Percentiles rank a stretch among this genome's conserved stretches.
These are phyloP conservation scores for Lymantria monacha DNA, from an alignment of 2,888 invertebrate genomes.

Conservation along the genomic window DNA sequence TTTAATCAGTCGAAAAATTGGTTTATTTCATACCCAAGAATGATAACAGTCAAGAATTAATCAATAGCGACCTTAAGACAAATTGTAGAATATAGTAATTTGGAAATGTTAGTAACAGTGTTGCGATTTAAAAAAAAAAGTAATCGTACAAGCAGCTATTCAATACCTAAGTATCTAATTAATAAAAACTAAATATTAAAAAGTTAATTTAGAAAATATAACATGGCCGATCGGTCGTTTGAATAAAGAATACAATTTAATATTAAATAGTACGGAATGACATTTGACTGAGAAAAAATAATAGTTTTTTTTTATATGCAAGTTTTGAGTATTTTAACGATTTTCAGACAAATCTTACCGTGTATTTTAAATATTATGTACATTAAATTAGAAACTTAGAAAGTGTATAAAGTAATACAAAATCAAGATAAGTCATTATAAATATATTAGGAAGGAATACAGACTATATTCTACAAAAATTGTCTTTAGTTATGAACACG, in stretches of 20 bases:
- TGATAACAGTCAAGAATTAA: conserved; percentile 46
- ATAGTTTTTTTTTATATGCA: background rate
- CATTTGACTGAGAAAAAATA: background rate
- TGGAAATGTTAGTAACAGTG: no score
- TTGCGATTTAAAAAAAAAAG: background rate
- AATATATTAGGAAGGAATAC: background rate
- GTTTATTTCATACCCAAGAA: conserved; percentile 42
- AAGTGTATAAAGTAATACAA: background rate
- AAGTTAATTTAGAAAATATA: background rate
- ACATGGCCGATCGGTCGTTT: no score
- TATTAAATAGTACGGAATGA: no score
- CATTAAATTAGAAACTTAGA: background rate
- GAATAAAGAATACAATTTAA: no score
- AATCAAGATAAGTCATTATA: background rate
- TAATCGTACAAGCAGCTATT: background rate
- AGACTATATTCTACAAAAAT: conserved; percentile 11
- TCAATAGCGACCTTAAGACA: conserved; percentile 15
- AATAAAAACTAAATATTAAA: background rate
- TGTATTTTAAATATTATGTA: background rate
- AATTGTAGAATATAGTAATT: conserved; percentile 13
- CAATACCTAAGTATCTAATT: background rate
- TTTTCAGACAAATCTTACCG: background rate
- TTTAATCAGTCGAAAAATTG: conserved; percentile 60
- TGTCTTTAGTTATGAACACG: conserved; percentile 52
- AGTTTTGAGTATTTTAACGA: background rate